Base-by-base conservation (phyloP, 1,140 invertebrate species). In the Marisa cornuarietis region DNA sequence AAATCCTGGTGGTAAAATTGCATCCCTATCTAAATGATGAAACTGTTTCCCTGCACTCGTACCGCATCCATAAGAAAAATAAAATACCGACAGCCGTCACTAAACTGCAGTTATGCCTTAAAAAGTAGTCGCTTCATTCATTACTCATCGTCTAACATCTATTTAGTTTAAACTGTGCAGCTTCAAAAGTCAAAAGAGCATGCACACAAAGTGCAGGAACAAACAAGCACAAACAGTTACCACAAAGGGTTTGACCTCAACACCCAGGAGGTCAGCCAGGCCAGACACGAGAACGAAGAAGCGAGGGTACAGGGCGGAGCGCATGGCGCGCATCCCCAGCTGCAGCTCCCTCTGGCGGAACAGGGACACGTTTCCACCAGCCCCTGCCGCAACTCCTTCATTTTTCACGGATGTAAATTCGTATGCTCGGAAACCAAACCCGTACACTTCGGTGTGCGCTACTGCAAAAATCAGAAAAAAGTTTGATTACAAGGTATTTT, bases 361-460 rank as follows among this genome's bases (percentile, higher is more conserved):
- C 42, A 78, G 66, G 0, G 83, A 82, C 20, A 81, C 76, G 31
- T 82, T 80, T 1, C 75, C 75, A 20, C 74, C 62, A 20, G 62
- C 62, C 8, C 76, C 68, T 61, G 81, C 76, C 0, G 63, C 24
- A 16, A 49, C 63, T 20, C 73, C 63, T 14, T 83, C 82, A 31
- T 84, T 78, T 31, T 71, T 54, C 20, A 83, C 79, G 69, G 87
- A 83, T 11, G 84, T 71, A 76, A 86, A 86, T 63, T 88, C 87
- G 78, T 88, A 88, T 4, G 85, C 69, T 2, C 87, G 82, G 65
- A 88, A 88, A 10, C 87, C 87, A 80, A 86, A 85, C 7, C 87
- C 87, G 76, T 84, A 85, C 0, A 83, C 79, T 51, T 86, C 82
- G 4, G 85, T 84, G 76, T 85, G 86, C 11, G 84, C 87, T 76